These are phyloP conservation scores for Drosophila acutilabella DNA, from an alignment of 2,888 invertebrate species.

Conservation along the genomic window DNA sequence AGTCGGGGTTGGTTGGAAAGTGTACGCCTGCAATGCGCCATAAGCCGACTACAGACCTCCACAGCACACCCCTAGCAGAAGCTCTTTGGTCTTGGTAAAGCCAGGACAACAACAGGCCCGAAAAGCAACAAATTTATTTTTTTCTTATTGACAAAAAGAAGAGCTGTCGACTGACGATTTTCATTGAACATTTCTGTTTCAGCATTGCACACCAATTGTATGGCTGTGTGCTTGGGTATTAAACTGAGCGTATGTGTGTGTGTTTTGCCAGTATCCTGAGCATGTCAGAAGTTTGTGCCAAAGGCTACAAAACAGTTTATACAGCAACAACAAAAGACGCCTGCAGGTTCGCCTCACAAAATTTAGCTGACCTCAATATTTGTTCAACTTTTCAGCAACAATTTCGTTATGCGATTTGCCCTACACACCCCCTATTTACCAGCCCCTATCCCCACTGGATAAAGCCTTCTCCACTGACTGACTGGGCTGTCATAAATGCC, in stretches of 20 bases:
- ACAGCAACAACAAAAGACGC: constrained; percentile 42
- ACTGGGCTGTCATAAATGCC: constrained; percentile 69
- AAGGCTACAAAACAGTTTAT: constrained; percentile 74
- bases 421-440: not conserved
- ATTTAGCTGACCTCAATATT: constrained; percentile 77
- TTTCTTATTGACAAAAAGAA: constrained; percentile 66
- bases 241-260: constrained; percentile 4
- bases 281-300: constrained; percentile 73
- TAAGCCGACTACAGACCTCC: constrained; percentile 33
- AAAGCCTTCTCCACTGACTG: not conserved
- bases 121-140: constrained; percentile 32
- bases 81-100: constrained; percentile 11
- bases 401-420: constrained; percentile 70
- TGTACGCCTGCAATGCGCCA: constrained; percentile 66
- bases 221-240: not conserved
- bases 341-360: constrained; percentile 44
- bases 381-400: constrained; percentile 76
- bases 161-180: constrained; percentile 63
- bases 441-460: not conserved
- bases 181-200: constrained; percentile 68
- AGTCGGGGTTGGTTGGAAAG: constrained; percentile 14
- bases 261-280: constrained; percentile 32
- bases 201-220: constrained; percentile 11
- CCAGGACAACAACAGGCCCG: constrained; percentile 32
- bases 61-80: not conserved